Evolutionary conservation across 2,888 invertebrate species (phyloP).

Genomic region (Protonemura montana): DNA sequence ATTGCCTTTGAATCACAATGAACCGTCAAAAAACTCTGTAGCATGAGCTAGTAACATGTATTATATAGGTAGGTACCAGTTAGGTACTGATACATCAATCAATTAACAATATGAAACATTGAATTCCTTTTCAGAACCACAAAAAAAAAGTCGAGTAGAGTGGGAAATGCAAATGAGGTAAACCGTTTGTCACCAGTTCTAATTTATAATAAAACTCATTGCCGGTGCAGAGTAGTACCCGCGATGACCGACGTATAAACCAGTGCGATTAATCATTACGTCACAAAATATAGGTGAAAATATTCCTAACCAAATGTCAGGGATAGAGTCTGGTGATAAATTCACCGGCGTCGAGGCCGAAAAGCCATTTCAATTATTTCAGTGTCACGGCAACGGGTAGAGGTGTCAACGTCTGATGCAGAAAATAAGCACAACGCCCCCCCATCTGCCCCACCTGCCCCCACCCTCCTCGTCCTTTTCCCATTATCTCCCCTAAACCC

Average conservation of each 20-base stretch:
- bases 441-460: background rate
- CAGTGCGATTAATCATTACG: background rate
- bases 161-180: background rate
- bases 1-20: no score
- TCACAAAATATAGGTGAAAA: background rate
- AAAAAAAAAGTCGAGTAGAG: background rate
- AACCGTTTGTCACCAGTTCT: background rate
- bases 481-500: no score
- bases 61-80: no score
- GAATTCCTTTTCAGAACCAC: background rate
- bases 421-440: background rate
- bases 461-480: no score
- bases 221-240: background rate
- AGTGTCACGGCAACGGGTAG: background rate
- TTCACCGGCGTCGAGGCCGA: background rate
- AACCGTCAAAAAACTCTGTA: no score
- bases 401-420: background rate
- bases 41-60: no score
- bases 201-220: background rate
- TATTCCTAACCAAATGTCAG: background rate
- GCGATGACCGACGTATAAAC: background rate
- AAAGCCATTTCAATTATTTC: slow-evolving; percentile 9
- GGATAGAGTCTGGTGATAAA: background rate
- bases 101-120: background rate
- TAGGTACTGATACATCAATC: background rate